Evolutionary conservation across 2,888 invertebrate genomes (phyloP).

Genomic region (Andrena hattorfiana): DNA sequence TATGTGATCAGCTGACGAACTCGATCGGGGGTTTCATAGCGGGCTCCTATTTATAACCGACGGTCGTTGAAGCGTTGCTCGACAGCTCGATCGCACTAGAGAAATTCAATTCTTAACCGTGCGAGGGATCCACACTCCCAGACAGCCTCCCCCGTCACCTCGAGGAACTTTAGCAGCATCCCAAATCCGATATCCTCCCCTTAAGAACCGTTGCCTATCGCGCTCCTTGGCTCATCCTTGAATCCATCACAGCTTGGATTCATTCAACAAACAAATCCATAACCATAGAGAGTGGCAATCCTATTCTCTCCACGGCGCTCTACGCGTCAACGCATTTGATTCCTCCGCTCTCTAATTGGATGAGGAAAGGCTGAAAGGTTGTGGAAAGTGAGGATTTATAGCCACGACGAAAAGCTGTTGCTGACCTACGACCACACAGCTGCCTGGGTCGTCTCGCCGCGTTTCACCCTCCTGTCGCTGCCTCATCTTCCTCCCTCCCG

Average conservation of each 20-base stretch:
- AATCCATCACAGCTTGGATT: neutral
- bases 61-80: conserved; percentile 15
- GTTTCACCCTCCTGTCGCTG: neutral
- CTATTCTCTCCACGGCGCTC: neutral
- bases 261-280: neutral
- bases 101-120: conserved; percentile 27
- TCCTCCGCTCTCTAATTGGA: neutral
- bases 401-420: conserved; percentile 52
- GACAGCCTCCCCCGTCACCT: neutral
- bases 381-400: conserved; percentile 10
- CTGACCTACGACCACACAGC: conserved; percentile 71
- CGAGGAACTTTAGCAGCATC: too few relatives aligned
- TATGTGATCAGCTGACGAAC: conserved; percentile 82
- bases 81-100: conserved; percentile 26
- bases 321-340: neutral
- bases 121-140: neutral
- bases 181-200: neutral
- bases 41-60: conserved; percentile 67
- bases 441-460: conserved; percentile 19
- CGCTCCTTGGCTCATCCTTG: neutral
- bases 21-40: conserved; percentile 53
- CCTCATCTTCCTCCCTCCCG: conserved; percentile 18
- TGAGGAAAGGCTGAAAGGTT: neutral
- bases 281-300: neutral
- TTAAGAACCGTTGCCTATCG: neutral